These are phyloP conservation scores for Seriola rivoliana DNA, from an alignment of 2,113 vertebrate species.

Conservation along the genomic window DNA sequence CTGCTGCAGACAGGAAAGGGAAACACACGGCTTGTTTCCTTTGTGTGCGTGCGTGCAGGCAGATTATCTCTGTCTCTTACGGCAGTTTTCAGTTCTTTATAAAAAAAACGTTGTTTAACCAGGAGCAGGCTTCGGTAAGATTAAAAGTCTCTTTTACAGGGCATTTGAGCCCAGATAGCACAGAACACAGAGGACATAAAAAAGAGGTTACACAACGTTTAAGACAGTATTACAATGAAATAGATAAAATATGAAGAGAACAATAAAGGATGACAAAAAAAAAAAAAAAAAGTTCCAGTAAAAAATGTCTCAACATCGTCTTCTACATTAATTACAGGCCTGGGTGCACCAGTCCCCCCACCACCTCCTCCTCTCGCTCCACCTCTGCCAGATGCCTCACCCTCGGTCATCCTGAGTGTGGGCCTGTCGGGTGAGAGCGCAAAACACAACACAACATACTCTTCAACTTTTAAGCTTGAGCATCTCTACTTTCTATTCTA, in stretches of 20 bases:
- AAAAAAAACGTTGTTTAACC: background rate
- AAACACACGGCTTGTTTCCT: constrained; percentile 75
- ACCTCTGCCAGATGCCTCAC: constrained; percentile 90
- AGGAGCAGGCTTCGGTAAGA: background rate
- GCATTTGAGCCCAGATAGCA: background rate
- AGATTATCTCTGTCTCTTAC: background rate
- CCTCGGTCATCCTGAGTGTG: constrained; percentile 91
- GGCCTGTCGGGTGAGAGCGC: constrained; percentile 90
- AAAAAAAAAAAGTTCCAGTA: background rate
- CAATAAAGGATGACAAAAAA: background rate
- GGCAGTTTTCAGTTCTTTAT: constrained; percentile 32
- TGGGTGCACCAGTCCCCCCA: constrained; percentile 73
- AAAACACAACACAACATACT: background rate
- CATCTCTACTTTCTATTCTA: background rate
- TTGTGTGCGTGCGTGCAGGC: constrained; percentile 55
- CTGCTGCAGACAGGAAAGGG: constrained; percentile 78
- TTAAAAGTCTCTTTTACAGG: background rate
- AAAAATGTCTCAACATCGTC: constrained; percentile 8
- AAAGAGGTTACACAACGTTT: background rate
- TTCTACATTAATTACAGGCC: constrained; percentile 78
- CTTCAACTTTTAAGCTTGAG: background rate
- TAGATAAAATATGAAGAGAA: background rate
- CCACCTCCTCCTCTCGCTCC: constrained; percentile 84
- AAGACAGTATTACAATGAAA: background rate
- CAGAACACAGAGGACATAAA: background rate